Percentiles rank a stretch among this genome's conserved stretches.
phyloP scores from a whole-genome alignment of 2,113 vertebrate species.

The Edolisoma coerulescens region DNA sequence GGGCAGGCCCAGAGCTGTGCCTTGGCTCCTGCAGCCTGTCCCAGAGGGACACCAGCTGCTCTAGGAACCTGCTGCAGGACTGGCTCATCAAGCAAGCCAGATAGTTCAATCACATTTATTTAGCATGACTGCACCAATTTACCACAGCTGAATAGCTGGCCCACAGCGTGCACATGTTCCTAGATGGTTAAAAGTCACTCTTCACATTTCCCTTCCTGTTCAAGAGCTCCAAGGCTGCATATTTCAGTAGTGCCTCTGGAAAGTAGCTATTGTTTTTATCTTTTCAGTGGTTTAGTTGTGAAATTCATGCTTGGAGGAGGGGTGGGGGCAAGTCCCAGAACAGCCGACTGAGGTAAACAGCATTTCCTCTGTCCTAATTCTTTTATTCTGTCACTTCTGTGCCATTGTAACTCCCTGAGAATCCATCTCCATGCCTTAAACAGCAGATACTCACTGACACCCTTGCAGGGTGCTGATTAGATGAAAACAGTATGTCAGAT shows the following conservation, averaged over 20 bases:
- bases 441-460: not conserved
- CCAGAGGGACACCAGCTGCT: not conserved
- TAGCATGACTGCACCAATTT: not conserved
- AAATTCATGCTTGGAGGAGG: not conserved
- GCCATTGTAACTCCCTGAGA: not conserved
- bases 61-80: not conserved
- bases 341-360: not conserved
- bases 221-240: not conserved
- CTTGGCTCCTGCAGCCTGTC: not conserved
- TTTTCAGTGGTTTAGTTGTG: slow-evolving; percentile 2
- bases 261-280: not conserved
- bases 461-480: not conserved
- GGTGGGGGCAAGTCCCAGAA: not conserved
- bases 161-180: not conserved
- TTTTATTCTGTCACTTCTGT: not conserved
- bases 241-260: not conserved
- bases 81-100: not conserved
- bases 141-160: not conserved
- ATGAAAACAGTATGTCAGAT: not conserved
- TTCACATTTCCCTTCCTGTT: not conserved
- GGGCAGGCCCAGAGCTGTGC: not conserved
- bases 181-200: not conserved
- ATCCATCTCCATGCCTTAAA: not conserved
- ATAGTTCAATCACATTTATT: not conserved
- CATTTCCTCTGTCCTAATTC: not conserved